A percentile compares a stretch with the other conserved stretches of the same genome.
These are phyloP conservation scores for Nannoperca obscura DNA, from an alignment of 2,797 vertebrate species.

Conservation along the genomic window DNA sequence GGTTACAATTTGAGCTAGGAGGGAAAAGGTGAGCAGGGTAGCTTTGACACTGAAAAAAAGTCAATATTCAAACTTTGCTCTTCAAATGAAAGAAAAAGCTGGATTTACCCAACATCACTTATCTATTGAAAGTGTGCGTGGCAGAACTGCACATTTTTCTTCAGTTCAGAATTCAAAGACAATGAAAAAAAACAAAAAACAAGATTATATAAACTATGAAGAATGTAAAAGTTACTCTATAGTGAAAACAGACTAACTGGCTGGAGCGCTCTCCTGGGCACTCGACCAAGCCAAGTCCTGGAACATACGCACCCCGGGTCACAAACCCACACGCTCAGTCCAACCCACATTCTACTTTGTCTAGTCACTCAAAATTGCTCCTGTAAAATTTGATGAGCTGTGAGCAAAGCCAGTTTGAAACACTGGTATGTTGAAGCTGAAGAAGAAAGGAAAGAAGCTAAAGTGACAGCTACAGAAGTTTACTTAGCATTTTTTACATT, in stretches of 20 bases:
- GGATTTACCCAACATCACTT: slow-evolving; percentile 16
- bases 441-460: slow-evolving; percentile 29
- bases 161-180: slow-evolving; percentile 14
- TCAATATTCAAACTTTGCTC: background rate
- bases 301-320: slow-evolving; percentile 72
- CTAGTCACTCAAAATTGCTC: slow-evolving; percentile 80
- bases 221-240: slow-evolving; percentile 64
- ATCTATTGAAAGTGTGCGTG: slow-evolving; percentile 14
- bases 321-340: slow-evolving; percentile 75
- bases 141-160: background rate
- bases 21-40: slow-evolving; percentile 1
- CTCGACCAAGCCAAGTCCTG: slow-evolving; percentile 75
- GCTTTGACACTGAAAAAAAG: slow-evolving; percentile 9
- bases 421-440: slow-evolving; percentile 36
- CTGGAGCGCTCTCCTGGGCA: slow-evolving; percentile 70
- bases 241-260: slow-evolving; percentile 70
- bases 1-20: slow-evolving; percentile 5
- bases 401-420: slow-evolving; percentile 59
- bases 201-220: slow-evolving; percentile 78
- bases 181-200: slow-evolving; percentile 41
- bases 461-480: slow-evolving; percentile 15
- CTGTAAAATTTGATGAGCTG: slow-evolving; percentile 73
- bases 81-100: slow-evolving; percentile 20
- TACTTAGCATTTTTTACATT: background rate
- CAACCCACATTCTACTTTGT: slow-evolving; percentile 78